Evolutionary conservation across 2,113 vertebrate species (phyloP).

Genomic region (Strigops habroptila): DNA sequence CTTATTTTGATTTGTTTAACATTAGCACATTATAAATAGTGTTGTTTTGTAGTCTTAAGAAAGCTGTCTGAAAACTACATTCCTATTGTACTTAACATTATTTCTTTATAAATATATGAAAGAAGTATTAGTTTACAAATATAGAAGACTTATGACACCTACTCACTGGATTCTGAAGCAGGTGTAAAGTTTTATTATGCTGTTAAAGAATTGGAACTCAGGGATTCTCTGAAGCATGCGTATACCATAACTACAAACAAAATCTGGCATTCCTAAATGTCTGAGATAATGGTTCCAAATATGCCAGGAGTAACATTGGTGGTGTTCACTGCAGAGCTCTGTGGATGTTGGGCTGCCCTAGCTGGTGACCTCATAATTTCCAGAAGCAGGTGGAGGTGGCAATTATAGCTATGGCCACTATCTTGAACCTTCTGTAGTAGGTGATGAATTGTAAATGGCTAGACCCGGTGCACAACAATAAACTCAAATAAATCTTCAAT

Average conservation of each 20-base stretch:
- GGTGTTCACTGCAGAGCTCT: slow-evolving; percentile 15
- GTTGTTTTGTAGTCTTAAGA: neutral
- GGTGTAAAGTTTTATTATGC: neutral
- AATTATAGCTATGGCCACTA: slow-evolving; percentile 84
- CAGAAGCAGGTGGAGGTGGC: slow-evolving; percentile 84
- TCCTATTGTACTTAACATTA: neutral
- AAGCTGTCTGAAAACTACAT: neutral
- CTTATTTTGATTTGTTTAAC: neutral
- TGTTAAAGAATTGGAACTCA: neutral
- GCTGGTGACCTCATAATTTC: slow-evolving; percentile 84
- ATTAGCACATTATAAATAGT: accelerated
- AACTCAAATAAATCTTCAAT: slow-evolving; percentile 92
- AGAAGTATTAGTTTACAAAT: neutral
- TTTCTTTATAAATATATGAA: neutral
- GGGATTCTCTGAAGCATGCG: neutral
- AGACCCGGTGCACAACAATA: slow-evolving; percentile 81
- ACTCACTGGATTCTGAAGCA: neutral
- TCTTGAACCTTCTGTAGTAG: slow-evolving; percentile 80
- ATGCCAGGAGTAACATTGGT: neutral
- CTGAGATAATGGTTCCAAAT: neutral
- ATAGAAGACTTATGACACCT: neutral
- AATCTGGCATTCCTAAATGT: neutral
- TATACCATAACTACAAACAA: neutral
- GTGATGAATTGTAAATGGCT: slow-evolving; percentile 93
- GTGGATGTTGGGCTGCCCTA: slow-evolving; percentile 69